Base-by-base conservation (phyloP, 1,140 invertebrate species). In the Camponotus vicinus region DNA sequence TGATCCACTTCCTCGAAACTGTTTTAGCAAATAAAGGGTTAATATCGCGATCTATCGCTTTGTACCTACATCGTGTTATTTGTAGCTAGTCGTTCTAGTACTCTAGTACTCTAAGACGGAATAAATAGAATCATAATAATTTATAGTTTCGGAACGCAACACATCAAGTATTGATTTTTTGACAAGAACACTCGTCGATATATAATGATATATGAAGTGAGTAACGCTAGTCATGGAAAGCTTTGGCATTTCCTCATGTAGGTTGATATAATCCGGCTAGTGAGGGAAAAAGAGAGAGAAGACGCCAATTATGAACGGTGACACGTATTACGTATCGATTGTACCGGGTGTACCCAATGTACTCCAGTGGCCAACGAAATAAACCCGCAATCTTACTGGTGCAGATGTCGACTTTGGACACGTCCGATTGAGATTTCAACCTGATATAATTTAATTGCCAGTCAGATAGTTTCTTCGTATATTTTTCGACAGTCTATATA, bases 231-330 rank as follows among this genome's bases (percentile, higher is more conserved):
- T 88, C 89, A 92, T 92, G 91, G 89, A 90, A 93, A 92, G 91
- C 90, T 89, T 90, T 76, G 91, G 88, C 89, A 93, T 93, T 93
- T 93, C 91, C 93, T 92, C 88, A 92, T 93, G 90, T 93, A 90
- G 90, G 91, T 87, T 92, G 89, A 91, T 91, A 91, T 91, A 92
- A 93, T 71, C 88, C 89, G 79, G 66, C 64, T 21, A 71, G 76
- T 61, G 49, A 82, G 49, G 42, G 42, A 69, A 63, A 37, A n/a
- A 59, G 61, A 45, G 27, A 80, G 49, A 73, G 40, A 45, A 67
- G 49, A 45, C 42, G 84, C 70, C 90, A 91, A 91, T 92, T 92
- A 90, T 84, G 88, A 87, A 87, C 86, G 75, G 86, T 91, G 90
- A 91, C 90, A 88, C 87, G 88, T 90, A 89, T 91, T 91, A 90